Percentiles rank a stretch among this genome's conserved stretches.
Evolutionary conservation across 1,140 invertebrate genomes (phyloP).

Genomic region (Calycopis cecrops): DNA sequence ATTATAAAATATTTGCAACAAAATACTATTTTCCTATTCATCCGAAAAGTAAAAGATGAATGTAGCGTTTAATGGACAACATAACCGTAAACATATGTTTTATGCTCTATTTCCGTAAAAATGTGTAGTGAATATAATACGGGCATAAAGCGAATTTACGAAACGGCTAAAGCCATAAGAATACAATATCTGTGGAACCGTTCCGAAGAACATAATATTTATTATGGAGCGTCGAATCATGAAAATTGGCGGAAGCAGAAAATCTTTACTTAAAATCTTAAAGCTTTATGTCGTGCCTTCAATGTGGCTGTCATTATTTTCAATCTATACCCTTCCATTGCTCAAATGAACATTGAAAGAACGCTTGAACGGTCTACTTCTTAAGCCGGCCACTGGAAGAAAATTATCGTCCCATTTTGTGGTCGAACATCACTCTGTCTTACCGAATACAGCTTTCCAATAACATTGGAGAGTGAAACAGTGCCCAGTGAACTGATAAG

Average conservation of each 20-base stretch:
- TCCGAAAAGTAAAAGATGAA: too few relatives aligned
- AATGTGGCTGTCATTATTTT: neutral
- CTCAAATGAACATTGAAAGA: neutral
- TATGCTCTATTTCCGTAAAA: neutral
- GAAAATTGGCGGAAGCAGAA: conserved; percentile 3
- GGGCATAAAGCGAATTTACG: neutral
- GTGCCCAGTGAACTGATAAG: too few relatives aligned
- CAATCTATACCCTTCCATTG: neutral
- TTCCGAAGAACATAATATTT: neutral
- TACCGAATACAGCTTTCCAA: too few relatives aligned
- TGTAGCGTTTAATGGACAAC: too few relatives aligned
- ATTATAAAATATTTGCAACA: too few relatives aligned
- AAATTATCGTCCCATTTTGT: neutral
- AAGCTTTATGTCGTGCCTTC: conserved; percentile 1
- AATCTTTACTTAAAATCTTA: neutral
- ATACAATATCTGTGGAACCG: neutral
- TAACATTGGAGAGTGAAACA: too few relatives aligned
- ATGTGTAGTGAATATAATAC: neutral
- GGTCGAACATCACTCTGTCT: neutral
- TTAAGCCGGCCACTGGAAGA: neutral
- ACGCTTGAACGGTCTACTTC: neutral
- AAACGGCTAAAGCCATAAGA: neutral
- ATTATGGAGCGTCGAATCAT: neutral
- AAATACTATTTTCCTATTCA: too few relatives aligned
- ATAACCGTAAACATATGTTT: too few relatives aligned